Evolutionary conservation across 2,113 vertebrate species (phyloP).

Genomic region (Athene noctua): DNA sequence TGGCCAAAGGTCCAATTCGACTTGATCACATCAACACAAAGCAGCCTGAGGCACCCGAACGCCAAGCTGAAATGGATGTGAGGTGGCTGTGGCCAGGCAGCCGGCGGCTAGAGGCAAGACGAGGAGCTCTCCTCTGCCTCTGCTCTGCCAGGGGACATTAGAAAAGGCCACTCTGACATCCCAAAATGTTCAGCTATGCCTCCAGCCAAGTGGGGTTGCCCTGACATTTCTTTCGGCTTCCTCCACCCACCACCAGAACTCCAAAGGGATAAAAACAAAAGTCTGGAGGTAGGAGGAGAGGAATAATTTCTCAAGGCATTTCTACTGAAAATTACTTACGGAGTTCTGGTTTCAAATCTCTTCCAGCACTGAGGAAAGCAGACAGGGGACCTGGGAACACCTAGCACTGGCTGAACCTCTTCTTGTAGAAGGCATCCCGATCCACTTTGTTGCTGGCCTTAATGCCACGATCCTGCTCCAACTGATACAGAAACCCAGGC

Average conservation of each 20-base stretch:
- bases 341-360: background rate
- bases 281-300: background rate
- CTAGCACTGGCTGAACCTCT: background rate
- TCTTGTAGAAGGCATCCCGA: background rate
- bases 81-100: background rate
- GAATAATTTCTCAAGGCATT: background rate
- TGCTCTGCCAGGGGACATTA: background rate
- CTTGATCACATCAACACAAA: background rate
- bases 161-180: background rate
- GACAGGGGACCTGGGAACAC: background rate
- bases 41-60: background rate
- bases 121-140: background rate
- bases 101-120: background rate
- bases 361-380: background rate
- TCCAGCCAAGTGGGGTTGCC: background rate
- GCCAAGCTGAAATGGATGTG: background rate
- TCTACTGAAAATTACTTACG: background rate
- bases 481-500: background rate
- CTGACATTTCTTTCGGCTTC: background rate
- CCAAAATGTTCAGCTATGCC: background rate
- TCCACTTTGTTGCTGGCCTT: background rate
- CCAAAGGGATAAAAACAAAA: conserved; percentile 5
- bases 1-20: background rate
- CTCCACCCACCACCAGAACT: background rate
- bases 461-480: background rate